phyloP scores from a whole-genome alignment of 2,797 vertebrate genomes.

The Onychomys torridus region DNA sequence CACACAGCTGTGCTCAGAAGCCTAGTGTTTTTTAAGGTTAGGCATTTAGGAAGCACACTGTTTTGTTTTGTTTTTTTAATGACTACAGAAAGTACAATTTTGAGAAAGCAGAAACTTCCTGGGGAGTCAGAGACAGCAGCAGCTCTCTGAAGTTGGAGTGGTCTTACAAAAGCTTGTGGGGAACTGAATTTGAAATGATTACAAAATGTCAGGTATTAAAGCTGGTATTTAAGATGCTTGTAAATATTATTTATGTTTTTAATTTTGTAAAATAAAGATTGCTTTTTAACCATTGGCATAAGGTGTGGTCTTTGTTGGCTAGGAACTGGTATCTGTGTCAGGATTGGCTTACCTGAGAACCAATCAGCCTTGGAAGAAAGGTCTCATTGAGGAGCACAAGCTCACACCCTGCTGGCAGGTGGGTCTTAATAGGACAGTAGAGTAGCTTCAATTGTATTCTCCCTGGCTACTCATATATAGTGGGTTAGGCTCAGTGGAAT shows the following conservation, averaged over 20 bases:
- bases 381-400: background rate
- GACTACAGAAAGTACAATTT: conserved; percentile 65
- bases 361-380: background rate
- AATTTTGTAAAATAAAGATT: conserved; percentile 93
- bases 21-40: conserved; percentile 39
- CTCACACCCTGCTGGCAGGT: background rate
- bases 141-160: conserved; percentile 54
- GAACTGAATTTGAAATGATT: conserved; percentile 80
- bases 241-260: conserved; percentile 90
- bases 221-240: conserved; percentile 89
- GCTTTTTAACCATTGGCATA: conserved; percentile 84
- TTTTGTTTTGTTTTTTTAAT: conserved; percentile 38
- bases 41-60: conserved; percentile 62
- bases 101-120: conserved; percentile 65
- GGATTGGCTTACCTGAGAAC: background rate
- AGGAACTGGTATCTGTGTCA: background rate
- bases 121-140: conserved; percentile 65
- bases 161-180: conserved; percentile 82
- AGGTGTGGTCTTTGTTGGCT: conserved; percentile 64
- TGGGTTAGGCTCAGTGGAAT: background rate
- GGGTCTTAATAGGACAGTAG: conserved; percentile 10
- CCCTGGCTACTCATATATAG: background rate
- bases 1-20: conserved; percentile 71
- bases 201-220: conserved; percentile 84
- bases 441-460: background rate